Evolutionary conservation across 2,113 vertebrate species (phyloP).

Genomic region (Cheirogaleus medius): DNA sequence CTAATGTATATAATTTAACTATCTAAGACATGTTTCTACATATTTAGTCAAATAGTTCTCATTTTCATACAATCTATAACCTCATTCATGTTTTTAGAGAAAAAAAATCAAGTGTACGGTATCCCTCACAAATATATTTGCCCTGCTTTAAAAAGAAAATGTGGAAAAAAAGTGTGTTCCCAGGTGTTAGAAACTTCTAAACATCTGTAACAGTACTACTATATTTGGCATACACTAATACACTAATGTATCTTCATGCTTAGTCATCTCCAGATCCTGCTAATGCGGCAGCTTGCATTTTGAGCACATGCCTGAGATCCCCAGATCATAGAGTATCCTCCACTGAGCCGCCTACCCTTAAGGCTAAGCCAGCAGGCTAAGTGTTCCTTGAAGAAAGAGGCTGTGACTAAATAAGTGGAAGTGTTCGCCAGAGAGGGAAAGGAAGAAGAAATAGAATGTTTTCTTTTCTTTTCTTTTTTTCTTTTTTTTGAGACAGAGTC

Average conservation of each 20-base stretch:
- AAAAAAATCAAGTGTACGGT: not conserved
- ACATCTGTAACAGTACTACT: not conserved
- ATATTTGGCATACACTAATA: not conserved
- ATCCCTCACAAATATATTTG: not conserved
- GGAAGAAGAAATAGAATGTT: not conserved
- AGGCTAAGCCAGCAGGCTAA: not conserved
- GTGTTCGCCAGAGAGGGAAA: not conserved
- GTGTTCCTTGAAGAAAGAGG: constrained; percentile 7
- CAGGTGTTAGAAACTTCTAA: not conserved
- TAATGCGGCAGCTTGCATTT: not conserved
- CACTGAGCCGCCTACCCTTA: not conserved
- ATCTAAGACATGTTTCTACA: not conserved
- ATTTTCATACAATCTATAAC: not conserved
- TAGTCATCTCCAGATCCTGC: not conserved
- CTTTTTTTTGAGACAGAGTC: too few relatives aligned
- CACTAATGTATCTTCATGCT: not conserved
- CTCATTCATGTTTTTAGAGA: constrained; percentile 2
- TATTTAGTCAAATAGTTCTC: not conserved
- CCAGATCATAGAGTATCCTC: not conserved
- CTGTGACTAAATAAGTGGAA: not conserved
- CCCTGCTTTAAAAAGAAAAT: not conserved
- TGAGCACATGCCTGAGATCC: not conserved
- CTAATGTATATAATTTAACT: not conserved
- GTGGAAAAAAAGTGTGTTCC: not conserved
- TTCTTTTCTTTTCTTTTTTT: too few relatives aligned